Evolutionary conservation across 1,140 invertebrate genomes (phyloP), one percentile per base, ranked within the genome.

Genomic region (Zaprionus davidi): DNA sequence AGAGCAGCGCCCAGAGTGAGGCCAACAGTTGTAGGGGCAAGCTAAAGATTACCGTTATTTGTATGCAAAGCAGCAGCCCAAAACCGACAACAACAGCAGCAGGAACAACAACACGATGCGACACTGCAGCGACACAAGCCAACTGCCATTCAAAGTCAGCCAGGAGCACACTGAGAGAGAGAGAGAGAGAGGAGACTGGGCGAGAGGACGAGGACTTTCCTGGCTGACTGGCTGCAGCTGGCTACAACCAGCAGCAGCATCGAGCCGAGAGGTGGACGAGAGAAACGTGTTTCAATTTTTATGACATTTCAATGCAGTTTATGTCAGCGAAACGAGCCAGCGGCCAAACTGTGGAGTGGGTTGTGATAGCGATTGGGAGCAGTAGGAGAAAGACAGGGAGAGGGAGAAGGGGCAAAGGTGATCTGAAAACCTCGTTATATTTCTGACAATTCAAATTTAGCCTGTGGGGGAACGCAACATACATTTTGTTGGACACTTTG

Each of bases 301-400:
- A 90, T 90, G 85, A 88, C 85, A 90, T 88, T 90, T 79, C 85
- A 88, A 85, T 88, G 85, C 85, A 90, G 85, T 90, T 88, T 77
- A 90, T 88, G 78, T 90, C 85, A 85, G 85, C 81, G 85, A 78
- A 87, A 87, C 58, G 64, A 78, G 72, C 31, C 56, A 86, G 72
- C 65, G 76, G 62, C 49, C 83, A 71, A 71, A 71, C 57, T 51
- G 68, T 22, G 31, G 12, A 49, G 34, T 28, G 36, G 17, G 44
- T 15, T 11, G 36, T 20, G 55, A 20, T 11, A 49, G 28, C 17
- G 31, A 34, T 34, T 34, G 31, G 31, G 9, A 34, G 31, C 9
- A 34, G 31, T 34, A 34, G 9, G 11, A 34, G 28, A 2, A 31
- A 31, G 28, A 31, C 1, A 31, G 28, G 7, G 1, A 31, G 34